Base-by-base conservation (phyloP, 1,140 invertebrate genomes). In the Drosophila bocki region DNA sequence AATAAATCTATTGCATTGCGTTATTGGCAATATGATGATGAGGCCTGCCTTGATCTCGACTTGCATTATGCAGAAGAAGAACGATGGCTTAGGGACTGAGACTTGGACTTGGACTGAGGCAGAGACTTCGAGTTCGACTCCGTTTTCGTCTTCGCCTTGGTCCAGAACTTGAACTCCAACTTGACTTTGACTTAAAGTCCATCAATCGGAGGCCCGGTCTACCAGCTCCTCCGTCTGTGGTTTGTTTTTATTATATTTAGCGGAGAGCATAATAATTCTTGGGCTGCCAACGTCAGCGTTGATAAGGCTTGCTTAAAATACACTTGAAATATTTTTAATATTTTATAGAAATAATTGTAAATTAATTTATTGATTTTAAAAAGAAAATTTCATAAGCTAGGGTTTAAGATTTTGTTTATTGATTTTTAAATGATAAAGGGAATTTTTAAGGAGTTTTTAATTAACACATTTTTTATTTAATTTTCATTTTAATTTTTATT, bases 1-100 rank as follows among this genome's bases (percentile, higher is more conserved):
- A 88, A 91, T 91, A 91, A 91, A 91, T 91, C 88, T 91, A 91
- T 90, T 90, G 82, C 85, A 91, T 85, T 90, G 86, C 85, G 86
- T 90, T 90, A 90, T 90, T 90, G 85, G 86, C 85, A 90, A 91
- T 88, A 88, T 88, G 84, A 88, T 90, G 85, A 88, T 90, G 86
- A 88, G 81, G 85, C 75, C 47, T 61, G 54, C 68, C 59, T 64
- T 48, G 68, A 71, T 67, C 59, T 79, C 59, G 44, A 59, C 72
- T 84, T 79, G 50, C 64, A 67, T 78, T 67, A 80, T 75, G 77
- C 62, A 69, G 69, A 80, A 61, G 69, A 72, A 59, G 82, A 81
- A 70, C 64, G 65, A 72, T 60, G 47, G 61, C 64, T 42, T 65
- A 51, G 57, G 78, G 63, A 65, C 58, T 51, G 8, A n/a, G 41